These are phyloP conservation scores for Philotrypesis tridentata DNA, from an alignment of 1,140 invertebrate genomes.

Conservation along the genomic window DNA sequence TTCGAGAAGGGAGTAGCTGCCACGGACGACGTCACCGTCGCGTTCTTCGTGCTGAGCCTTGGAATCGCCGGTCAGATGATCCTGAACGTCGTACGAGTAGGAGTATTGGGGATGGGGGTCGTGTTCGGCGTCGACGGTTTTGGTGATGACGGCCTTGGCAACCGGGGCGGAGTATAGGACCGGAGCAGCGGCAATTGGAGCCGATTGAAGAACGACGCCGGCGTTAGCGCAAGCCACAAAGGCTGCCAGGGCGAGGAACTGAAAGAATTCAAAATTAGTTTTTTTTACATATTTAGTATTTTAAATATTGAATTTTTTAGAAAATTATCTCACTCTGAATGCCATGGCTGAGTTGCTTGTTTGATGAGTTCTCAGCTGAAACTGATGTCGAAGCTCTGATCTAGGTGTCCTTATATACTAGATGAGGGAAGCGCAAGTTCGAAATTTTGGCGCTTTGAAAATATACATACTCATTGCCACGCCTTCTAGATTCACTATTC, in stretches of 20 bases:
- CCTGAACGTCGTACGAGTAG: slow-evolving; percentile 74
- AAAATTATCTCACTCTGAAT: slow-evolving; percentile 48
- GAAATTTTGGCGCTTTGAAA: background rate
- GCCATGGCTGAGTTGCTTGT: slow-evolving; percentile 35
- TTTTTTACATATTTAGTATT: too few relatives aligned
- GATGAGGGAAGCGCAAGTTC: background rate
- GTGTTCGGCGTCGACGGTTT: slow-evolving; percentile 46
- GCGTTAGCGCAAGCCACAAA: slow-evolving; percentile 67
- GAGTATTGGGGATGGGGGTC: slow-evolving; percentile 67
- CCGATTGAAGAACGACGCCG: slow-evolving; percentile 54
- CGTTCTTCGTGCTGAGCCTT: slow-evolving; percentile 75
- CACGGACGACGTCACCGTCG: slow-evolving; percentile 74
- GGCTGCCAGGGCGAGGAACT: slow-evolving; percentile 69
- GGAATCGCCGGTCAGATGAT: slow-evolving; percentile 72
- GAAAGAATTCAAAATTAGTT: too few relatives aligned
- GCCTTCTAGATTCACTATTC: background rate
- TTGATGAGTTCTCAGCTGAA: slow-evolving; percentile 32
- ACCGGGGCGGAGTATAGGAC: slow-evolving; percentile 20
- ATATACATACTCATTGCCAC: background rate
- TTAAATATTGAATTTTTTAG: too few relatives aligned
- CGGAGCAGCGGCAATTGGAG: slow-evolving; percentile 49
- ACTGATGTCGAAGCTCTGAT: slow-evolving; percentile 16
- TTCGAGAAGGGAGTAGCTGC: slow-evolving; percentile 77
- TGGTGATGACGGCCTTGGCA: slow-evolving; percentile 33
- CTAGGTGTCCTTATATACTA: slow-evolving; percentile 33